Conservation (phyloP, 2,113 vertebrate species). For the Mobula hypostoma region DNA sequence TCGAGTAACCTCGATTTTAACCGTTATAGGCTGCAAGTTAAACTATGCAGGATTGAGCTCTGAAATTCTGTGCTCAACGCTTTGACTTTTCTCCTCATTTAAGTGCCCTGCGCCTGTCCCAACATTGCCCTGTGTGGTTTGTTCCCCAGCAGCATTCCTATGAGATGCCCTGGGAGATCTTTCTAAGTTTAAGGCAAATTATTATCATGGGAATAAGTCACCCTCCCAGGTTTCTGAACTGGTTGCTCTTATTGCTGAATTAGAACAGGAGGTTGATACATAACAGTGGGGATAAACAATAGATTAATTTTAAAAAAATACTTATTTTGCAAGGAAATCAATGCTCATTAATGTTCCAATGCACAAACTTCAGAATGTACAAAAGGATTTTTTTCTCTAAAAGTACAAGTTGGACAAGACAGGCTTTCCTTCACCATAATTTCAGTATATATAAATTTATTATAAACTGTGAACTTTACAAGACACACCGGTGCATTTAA, state of each 20-base stretch:
- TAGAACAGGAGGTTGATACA: neutral
- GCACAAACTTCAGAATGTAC: neutral
- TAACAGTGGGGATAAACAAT: neutral
- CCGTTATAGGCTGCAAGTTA: too few species aligned
- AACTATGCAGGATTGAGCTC: neutral
- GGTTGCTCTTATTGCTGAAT: neutral
- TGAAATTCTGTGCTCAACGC: neutral
- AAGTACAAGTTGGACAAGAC: neutral
- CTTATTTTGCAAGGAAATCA: neutral
- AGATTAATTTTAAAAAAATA: neutral
- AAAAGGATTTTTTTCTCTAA: too few species aligned
- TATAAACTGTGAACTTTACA: neutral
- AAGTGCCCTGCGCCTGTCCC: neutral
- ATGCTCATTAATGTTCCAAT: neutral
- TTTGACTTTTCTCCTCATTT: neutral
- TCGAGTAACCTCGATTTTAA: neutral
- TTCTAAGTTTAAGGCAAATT: neutral
- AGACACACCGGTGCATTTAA: neutral
- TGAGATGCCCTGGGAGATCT: neutral
- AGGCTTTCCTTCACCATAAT: neutral
- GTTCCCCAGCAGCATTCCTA: neutral
- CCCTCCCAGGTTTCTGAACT: neutral
- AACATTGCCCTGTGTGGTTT: neutral
- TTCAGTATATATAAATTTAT: constrained; percentile 3
- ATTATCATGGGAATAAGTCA: neutral